These are phyloP conservation scores for Natator depressus DNA, from an alignment of 2,113 vertebrate species.

Conservation along the genomic window DNA sequence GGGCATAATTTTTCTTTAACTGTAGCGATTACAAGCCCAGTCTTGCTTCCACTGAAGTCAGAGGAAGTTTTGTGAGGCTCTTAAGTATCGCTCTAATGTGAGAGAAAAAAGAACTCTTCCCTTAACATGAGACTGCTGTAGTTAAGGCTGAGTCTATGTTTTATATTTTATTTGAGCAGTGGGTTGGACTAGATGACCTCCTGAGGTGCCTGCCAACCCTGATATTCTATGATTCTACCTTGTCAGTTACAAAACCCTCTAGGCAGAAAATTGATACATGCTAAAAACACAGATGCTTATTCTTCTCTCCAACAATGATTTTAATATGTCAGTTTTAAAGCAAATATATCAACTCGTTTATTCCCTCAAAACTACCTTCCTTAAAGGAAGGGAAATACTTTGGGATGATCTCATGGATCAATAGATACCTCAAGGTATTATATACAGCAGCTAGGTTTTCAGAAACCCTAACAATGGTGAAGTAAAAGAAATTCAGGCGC, in stretches of 20 bases:
- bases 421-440: not conserved
- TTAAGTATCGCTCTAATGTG: not conserved
- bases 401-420: not conserved
- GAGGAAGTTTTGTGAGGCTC: not conserved
- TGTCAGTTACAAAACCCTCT: not conserved
- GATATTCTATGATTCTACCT: not conserved
- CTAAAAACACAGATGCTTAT: constrained; percentile 35
- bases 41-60: not conserved
- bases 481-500: not conserved
- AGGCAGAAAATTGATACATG: not conserved
- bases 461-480: not conserved
- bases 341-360: not conserved
- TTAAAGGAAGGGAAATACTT: constrained; percentile 3
- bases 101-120: not conserved
- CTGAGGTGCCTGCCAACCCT: too few species aligned
- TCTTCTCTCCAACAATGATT: not conserved
- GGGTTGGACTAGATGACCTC: too few species aligned
- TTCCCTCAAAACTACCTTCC: not conserved
- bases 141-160: not conserved
- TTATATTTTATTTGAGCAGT: not conserved
- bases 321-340: not conserved
- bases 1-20: not conserved
- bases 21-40: not conserved
- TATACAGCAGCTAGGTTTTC: constrained; percentile 23
- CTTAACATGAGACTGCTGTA: too few species aligned